Percentiles rank a stretch among this genome's conserved stretches.
Conservation (phyloP, 2,888 invertebrate species). For the Geotrupes spiniger region DNA sequence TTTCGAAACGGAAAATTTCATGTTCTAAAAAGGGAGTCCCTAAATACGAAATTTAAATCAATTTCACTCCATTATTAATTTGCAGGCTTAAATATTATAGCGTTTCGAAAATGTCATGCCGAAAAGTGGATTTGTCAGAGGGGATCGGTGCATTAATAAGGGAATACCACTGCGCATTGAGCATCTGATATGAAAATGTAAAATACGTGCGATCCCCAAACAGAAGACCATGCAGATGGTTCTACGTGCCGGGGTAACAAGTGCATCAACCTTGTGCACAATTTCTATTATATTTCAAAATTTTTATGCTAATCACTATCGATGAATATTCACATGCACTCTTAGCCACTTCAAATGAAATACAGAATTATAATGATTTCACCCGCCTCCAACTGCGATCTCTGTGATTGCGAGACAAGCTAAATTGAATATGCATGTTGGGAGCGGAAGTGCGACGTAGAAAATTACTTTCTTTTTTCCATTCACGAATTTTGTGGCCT, state of each 20-base stretch:
- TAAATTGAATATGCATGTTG: too few relatives aligned
- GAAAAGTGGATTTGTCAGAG: constrained; percentile 28
- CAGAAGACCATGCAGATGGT: constrained; percentile 43
- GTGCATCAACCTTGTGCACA: constrained; percentile 44
- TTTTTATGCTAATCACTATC: constrained; percentile 26
- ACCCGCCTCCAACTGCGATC: constrained; percentile 1
- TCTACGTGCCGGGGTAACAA: constrained; percentile 42
- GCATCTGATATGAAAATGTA: constrained; percentile 35
- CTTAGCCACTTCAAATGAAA: constrained; percentile 18
- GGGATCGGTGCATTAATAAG: constrained; percentile 28
- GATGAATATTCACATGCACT: constrained; percentile 29
- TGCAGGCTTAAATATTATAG: constrained; percentile 14
- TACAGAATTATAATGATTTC: too few relatives aligned
- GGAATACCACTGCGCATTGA: constrained; percentile 32
- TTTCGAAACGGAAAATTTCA: too few relatives aligned
- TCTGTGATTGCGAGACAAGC: not conserved
- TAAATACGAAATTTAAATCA: constrained; percentile 10
- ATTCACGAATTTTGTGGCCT: too few relatives aligned
- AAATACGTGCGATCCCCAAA: constrained; percentile 43
- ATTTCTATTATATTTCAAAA: constrained; percentile 34
- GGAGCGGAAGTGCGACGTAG: too few relatives aligned
- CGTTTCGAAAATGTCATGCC: constrained; percentile 28
- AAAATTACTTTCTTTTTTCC: too few relatives aligned
- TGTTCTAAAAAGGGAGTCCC: constrained; percentile 20
- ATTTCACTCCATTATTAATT: constrained; percentile 15